These are phyloP conservation scores for Mastomys coucha DNA, from an alignment of 2,113 vertebrate species.

Conservation along the genomic window DNA sequence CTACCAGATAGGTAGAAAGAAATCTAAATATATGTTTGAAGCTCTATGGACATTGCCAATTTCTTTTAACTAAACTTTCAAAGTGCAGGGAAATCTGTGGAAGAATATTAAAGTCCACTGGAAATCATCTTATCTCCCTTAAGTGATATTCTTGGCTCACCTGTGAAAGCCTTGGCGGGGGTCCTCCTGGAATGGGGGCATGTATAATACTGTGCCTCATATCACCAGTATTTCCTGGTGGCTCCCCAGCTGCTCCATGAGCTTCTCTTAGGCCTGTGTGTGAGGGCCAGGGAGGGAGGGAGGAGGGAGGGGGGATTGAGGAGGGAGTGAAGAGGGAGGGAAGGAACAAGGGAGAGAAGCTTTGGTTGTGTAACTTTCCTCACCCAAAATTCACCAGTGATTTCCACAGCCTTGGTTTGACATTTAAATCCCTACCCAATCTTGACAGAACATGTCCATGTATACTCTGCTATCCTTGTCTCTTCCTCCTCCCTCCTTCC, in stretches of 20 bases:
- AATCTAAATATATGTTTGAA: neutral
- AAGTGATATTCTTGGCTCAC: neutral
- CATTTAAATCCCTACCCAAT: neutral
- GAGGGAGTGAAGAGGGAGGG: too few relatives aligned
- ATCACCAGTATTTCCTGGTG: neutral
- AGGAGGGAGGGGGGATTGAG: too few relatives aligned
- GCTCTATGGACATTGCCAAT: neutral
- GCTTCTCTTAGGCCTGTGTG: neutral
- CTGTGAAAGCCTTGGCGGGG: neutral
- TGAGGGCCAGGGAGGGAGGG: neutral
- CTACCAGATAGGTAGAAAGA: conserved; percentile 10
- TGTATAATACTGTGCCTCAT: neutral
- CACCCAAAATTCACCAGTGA: neutral
- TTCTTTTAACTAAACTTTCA: conserved; percentile 32
- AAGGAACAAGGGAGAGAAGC: too few relatives aligned
- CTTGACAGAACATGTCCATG: neutral
- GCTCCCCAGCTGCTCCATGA: neutral
- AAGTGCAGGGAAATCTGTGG: neutral
- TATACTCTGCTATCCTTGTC: neutral
- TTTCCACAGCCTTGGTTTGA: neutral
- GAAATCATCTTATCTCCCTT: neutral
- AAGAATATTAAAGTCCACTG: neutral
- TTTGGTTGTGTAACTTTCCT: neutral
- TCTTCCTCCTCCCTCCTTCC: neutral
- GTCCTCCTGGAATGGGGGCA: neutral